These are phyloP conservation scores for Esperia sulphurella DNA, from an alignment of 2,888 invertebrate genomes.

Conservation along the genomic window DNA sequence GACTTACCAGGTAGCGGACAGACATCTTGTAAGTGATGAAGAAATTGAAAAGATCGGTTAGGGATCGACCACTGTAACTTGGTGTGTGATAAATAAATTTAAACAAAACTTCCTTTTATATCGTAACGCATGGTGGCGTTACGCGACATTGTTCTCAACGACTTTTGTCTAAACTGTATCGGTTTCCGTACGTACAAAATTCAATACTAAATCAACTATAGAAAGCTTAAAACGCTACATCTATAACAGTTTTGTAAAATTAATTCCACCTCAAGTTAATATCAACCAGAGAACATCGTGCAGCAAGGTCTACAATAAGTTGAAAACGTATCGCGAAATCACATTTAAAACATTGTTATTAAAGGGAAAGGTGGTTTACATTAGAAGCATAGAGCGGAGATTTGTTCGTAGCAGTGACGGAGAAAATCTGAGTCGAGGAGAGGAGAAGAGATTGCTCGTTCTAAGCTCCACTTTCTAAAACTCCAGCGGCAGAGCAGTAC, in stretches of 20 bases:
- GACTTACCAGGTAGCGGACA: constrained; percentile 74
- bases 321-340: constrained; percentile 11
- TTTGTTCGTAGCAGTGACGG: constrained; percentile 19
- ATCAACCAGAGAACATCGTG: constrained; percentile 23
- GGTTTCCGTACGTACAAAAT: constrained; percentile 21
- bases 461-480: too few relatives aligned
- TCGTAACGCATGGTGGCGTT: constrained; percentile 71
- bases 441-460: too few relatives aligned
- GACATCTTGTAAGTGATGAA: constrained; percentile 55
- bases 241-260: constrained; percentile 11
- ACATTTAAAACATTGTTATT: constrained; percentile 28
- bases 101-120: constrained; percentile 77
- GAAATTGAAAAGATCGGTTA: constrained; percentile 25
- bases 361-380: constrained; percentile 38
- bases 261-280: constrained; percentile 23
- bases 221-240: constrained; percentile 27
- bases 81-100: constrained; percentile 75
- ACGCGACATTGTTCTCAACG: constrained; percentile 70
- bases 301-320: constrained; percentile 20
- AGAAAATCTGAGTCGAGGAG: too few relatives aligned
- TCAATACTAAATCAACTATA: constrained; percentile 24
- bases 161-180: constrained; percentile 39
- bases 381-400: constrained; percentile 33
- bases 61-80: constrained; percentile 55
- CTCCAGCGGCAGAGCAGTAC: too few relatives aligned